Base-by-base conservation (phyloP, 2,113 vertebrate species). In the Heterochromis multidens region DNA sequence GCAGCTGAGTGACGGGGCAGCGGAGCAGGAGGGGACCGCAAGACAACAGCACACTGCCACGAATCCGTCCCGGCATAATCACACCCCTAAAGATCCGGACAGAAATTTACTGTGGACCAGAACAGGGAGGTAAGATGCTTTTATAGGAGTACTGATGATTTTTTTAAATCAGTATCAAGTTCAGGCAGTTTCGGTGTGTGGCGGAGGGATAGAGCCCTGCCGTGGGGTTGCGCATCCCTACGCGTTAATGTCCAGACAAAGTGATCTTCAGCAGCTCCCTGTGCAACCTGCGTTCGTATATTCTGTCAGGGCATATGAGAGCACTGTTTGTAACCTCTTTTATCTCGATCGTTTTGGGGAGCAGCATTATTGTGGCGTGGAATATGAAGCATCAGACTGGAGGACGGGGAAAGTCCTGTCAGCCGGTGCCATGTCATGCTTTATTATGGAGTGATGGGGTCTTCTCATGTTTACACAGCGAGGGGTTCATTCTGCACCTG, bases 1-100 rank as follows among this genome's bases (percentile, higher is more conserved):
- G 83, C 82, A 86, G 90, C 95, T 95, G 96, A 96, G 95, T 90
- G 96, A 95, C 96, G 92, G 91, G 23, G 5, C 83, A 37, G 29
- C 83, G 77, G 89, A 94, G 87, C 84, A 61, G 90, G 86, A 85
- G 81, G 61, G 88, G 79, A 89, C 61, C 83, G 80, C 37, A 79
- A 63, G 65, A 90, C 91, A 87, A 82, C 59, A 92, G 65, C 67
- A 23, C 37, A 37, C 85, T 57, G 54, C 77, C 81, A 87, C 81
- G 56, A 78, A 90, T 56, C 65, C 87, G 37, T 61, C 60, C 77
- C 21, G 23, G 86, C 21, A 54, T 56, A 90, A 37, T 85, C 25
- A 58, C 63, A 56, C 77, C 62, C 65, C 43, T 63, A 86, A 87
- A 88, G 70, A 91, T 43, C 74, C 29, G 49, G 31, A 62, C 10